A percentile compares a stretch with the other conserved stretches of the same genome.
Conservation (phyloP, 1,140 invertebrate species). For the Oryctes rhinoceros region DNA sequence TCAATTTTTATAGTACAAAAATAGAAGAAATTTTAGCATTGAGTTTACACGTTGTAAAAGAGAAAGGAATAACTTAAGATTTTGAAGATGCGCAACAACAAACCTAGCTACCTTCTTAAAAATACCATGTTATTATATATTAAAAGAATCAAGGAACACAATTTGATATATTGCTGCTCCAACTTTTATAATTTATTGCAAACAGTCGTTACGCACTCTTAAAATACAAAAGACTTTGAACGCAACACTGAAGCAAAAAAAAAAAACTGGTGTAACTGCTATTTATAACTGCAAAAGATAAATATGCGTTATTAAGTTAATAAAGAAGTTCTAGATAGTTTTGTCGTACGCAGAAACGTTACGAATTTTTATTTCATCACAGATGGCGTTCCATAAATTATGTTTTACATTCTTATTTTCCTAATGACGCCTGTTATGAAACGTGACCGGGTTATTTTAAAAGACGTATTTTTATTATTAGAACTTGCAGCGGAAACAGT, state of each 20-base stretch:
- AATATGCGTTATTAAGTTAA: neutral
- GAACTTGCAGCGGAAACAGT: neutral
- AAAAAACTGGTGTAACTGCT: neutral
- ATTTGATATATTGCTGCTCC: too few species aligned
- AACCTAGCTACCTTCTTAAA: too few species aligned
- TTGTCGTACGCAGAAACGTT: neutral
- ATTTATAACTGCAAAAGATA: constrained; percentile 12
- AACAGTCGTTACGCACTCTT: neutral
- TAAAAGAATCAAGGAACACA: too few species aligned
- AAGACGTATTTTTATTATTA: neutral
- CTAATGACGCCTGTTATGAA: constrained; percentile 5
- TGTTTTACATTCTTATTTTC: constrained; percentile 3
- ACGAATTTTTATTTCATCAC: neutral
- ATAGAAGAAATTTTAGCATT: too few species aligned
- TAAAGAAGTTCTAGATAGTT: neutral
- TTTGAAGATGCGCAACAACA: too few species aligned
- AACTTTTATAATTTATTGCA: neutral
- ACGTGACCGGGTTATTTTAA: constrained; percentile 9
- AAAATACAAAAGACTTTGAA: neutral
- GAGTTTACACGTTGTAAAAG: too few species aligned
- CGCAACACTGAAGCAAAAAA: neutral
- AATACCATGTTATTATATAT: too few species aligned
- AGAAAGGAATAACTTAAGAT: too few species aligned
- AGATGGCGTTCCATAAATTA: constrained; percentile 14
- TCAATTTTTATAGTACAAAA: too few species aligned